Percentiles rank a stretch among this genome's conserved stretches.
These are phyloP conservation scores for Serinus canaria DNA, from an alignment of 2,113 vertebrate genomes.

Conservation along the genomic window DNA sequence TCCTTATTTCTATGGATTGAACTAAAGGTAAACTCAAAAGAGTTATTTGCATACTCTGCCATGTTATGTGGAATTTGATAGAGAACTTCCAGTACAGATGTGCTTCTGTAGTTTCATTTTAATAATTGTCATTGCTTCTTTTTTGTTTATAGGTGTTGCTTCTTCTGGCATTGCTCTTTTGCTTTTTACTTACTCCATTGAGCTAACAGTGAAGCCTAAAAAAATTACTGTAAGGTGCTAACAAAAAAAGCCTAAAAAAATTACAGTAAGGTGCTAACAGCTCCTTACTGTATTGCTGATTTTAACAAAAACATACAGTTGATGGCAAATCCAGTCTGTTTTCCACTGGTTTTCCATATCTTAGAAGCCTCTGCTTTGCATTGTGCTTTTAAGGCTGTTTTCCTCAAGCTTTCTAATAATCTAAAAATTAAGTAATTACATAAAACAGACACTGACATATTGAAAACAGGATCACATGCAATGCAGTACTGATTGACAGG, in stretches of 20 bases:
- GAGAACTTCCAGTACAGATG: neutral
- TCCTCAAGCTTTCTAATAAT: neutral
- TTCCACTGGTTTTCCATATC: neutral
- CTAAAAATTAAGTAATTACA: neutral
- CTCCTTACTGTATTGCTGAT: neutral
- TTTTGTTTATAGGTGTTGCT: neutral
- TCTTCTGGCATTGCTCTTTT: neutral
- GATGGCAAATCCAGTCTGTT: neutral
- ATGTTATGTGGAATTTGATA: neutral
- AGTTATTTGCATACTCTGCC: neutral
- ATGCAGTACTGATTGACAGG: neutral
- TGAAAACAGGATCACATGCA: neutral
- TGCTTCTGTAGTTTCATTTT: neutral
- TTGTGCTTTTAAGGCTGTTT: neutral
- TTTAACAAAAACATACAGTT: neutral
- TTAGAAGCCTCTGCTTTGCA: neutral
- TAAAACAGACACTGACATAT: neutral
- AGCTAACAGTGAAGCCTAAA: neutral
- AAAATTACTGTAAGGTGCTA: neutral
- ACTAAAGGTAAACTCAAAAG: neutral
- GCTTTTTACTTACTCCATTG: neutral
- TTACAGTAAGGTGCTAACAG: neutral
- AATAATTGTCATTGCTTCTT: neutral
- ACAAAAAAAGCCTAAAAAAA: neutral
- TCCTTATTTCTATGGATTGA: neutral